Evolutionary conservation across 2,888 invertebrate genomes (phyloP), one percentile per base, ranked within the genome.

Genomic region (Trichogramma dendrolimi): DNA sequence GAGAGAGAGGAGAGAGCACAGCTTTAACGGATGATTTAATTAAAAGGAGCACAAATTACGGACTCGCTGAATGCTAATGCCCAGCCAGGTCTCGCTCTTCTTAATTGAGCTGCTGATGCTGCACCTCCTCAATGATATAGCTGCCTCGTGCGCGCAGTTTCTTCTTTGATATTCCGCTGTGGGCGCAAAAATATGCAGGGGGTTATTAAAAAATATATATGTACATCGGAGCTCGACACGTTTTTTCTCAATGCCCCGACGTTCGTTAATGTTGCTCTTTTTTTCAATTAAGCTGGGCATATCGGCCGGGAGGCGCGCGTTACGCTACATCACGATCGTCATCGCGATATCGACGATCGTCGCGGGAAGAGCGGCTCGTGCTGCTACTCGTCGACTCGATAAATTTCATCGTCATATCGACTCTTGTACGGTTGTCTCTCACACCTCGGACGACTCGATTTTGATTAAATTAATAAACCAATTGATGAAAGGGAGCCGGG

Each of bases 1-100:
- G 60, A 43, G 49, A 1, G 53, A 51, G 64, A 47, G 67, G 62
- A 64, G 70, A 68, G 67, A 49, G 42, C 49, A 70, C 71, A 70
- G 72, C 70, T 74, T 72, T 75, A 78, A 78, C 79, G 77, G 78
- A 79, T 79, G 79, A 79, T 79, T 77, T 79, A 79, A 79, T 79
- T 79, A 79, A 79, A 77, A 77, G 75, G 73, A 74, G 78, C 79
- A 79, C 78, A 79, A 79, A 79, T 79, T 79, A 79, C 79, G 75
- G 77, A 75, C 73, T 75, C 76, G 76, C 72, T 72, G 72, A 73
- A 78, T 78, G 77, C 77, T 78, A 77, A 78, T 78, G 77, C 72
- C 73, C 72, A 73, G 68, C 72, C 75, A 72, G 73, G 72, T 71
- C 55, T 8, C 43, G 41, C 41, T 46, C 39, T 7, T 44, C 60